Percentiles rank a stretch among this genome's conserved stretches.
Evolutionary conservation across 2,888 invertebrate genomes (phyloP).

Genomic region (Drosophila bunnanda): DNA sequence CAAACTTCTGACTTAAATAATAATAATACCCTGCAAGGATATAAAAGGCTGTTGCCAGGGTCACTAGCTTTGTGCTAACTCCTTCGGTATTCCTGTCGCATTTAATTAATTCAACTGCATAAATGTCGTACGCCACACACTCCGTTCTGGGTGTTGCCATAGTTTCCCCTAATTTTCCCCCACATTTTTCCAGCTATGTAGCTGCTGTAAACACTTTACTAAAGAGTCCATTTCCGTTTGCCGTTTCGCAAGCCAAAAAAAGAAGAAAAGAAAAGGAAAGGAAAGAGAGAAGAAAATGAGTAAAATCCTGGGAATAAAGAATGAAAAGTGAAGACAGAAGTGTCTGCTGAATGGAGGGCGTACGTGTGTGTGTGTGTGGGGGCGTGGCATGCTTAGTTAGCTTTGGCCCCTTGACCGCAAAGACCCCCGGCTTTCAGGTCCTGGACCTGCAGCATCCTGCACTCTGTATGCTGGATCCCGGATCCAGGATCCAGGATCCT

Average conservation of each 20-base stretch:
- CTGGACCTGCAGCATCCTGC: constrained; percentile 2
- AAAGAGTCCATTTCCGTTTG: constrained; percentile 53
- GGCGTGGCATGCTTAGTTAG: constrained; percentile 49
- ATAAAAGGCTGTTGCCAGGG: not conserved
- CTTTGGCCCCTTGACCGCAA: constrained; percentile 44
- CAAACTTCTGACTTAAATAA: too few relatives aligned
- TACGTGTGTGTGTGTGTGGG: constrained; percentile 9
- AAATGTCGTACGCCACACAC: constrained; percentile 18
- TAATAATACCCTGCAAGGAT: too few relatives aligned
- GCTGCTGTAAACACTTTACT: constrained; percentile 48
- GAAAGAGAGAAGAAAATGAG: constrained; percentile 5
- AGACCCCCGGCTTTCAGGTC: constrained; percentile 25
- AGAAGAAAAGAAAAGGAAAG: constrained; percentile 14
- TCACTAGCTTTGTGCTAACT: not conserved
- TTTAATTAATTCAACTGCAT: constrained; percentile 41
- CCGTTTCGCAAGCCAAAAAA: constrained; percentile 41
- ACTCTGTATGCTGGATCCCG: constrained; percentile 1
- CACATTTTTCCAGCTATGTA: constrained; percentile 16
- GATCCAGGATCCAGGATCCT: constrained; percentile 16
- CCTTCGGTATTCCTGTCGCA: constrained; percentile 18
- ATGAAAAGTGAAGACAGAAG: constrained; percentile 36
- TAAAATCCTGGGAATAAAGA: constrained; percentile 36
- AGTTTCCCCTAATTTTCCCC: constrained; percentile 20
- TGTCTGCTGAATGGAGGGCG: not conserved
- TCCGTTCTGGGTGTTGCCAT: not conserved